Conservation (phyloP, 2,113 vertebrate species). For the Colistium nudipinnis region DNA sequence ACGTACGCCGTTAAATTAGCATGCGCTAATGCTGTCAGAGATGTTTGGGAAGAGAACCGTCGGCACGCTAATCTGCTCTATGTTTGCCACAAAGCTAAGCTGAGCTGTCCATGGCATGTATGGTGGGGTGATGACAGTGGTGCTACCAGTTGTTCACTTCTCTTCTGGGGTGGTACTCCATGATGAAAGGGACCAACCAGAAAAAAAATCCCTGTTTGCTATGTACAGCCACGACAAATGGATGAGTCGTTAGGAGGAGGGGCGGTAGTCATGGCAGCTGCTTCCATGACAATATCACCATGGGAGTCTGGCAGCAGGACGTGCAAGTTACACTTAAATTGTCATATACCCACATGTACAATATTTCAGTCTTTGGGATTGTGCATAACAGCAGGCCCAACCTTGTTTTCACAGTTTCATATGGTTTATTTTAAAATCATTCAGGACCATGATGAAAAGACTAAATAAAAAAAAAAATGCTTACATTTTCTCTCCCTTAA, state of each 20-base stretch:
- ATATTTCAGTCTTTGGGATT: conserved; percentile 12
- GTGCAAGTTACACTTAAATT: conserved; percentile 11
- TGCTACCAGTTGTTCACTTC: conserved; percentile 64
- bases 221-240: conserved; percentile 53
- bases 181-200: conserved; percentile 65
- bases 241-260: conserved; percentile 21
- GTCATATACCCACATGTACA: background rate
- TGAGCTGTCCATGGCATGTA: conserved; percentile 45
- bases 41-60: conserved; percentile 61
- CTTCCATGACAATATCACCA: conserved; percentile 40
- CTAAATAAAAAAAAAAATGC: too few species aligned
- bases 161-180: conserved; percentile 47
- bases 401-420: conserved; percentile 1
- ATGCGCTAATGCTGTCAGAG: conserved; percentile 65
- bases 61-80: conserved; percentile 71
- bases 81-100: conserved; percentile 67
- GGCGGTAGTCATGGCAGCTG: conserved; percentile 60
- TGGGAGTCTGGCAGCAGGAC: conserved; percentile 19
- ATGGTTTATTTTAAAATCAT: too few species aligned
- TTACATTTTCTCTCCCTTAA: too few species aligned
- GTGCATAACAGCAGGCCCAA: background rate
- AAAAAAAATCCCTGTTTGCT: conserved; percentile 59
- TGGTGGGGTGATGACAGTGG: conserved; percentile 60
- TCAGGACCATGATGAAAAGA: too few species aligned
- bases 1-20: conserved; percentile 59